Evolutionary conservation across 1,140 invertebrate species (phyloP).

Genomic region (Lordiphosa clarofinis): DNA sequence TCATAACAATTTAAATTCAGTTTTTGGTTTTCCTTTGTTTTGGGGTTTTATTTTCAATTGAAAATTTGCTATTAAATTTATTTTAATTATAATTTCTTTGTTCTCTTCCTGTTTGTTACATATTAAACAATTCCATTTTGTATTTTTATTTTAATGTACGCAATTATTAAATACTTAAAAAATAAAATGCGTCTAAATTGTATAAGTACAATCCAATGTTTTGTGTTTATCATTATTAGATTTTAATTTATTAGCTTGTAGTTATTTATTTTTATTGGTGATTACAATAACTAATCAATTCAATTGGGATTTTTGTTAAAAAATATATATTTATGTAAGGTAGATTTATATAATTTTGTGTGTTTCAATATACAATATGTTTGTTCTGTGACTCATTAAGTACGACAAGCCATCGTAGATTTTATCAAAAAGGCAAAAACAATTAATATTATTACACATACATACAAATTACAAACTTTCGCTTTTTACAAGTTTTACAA

Average conservation of each 20-base stretch:
- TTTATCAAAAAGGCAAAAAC: constrained; percentile 69
- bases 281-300: constrained; percentile 56
- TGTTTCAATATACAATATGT: constrained; percentile 14
- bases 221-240: constrained; percentile 17
- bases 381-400: constrained; percentile 46
- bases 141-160: constrained; percentile 40
- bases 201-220: constrained; percentile 39
- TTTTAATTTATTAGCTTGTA: constrained; percentile 11
- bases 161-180: constrained; percentile 67
- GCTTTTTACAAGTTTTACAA: constrained; percentile 61
- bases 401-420: constrained; percentile 66
- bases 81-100: constrained; percentile 17
- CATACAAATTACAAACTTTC: constrained; percentile 32
- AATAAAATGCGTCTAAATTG: constrained; percentile 73
- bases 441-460: constrained; percentile 41
- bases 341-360: constrained; percentile 20
- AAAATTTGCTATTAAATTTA: constrained; percentile 64
- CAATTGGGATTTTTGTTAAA: constrained; percentile 38
- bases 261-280: constrained; percentile 25
- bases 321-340: constrained; percentile 58
- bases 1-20: constrained; percentile 60
- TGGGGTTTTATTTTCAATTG: constrained; percentile 22
- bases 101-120: constrained; percentile 29
- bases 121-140: constrained; percentile 58
- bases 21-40: constrained; percentile 21